Conservation (phyloP, 2,888 invertebrate genomes). For the Noctua janthina region DNA sequence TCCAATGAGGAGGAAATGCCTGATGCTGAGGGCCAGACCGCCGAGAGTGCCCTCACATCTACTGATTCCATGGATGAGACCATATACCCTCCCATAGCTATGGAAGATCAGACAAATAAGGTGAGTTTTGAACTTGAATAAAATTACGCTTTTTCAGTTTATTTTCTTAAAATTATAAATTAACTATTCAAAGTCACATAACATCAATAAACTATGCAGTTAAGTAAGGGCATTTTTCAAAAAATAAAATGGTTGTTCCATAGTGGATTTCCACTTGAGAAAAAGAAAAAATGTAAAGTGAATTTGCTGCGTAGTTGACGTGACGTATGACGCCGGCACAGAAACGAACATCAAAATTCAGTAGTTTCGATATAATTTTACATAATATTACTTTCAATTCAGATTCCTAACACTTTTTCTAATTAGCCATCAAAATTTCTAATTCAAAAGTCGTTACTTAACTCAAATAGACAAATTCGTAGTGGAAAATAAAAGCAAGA, state of each 20-base stretch:
- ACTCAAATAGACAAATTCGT: no score
- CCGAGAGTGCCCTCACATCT: conserved; percentile 75
- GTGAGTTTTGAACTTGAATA: conserved; percentile 68
- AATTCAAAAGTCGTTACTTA: no score
- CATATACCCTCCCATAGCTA: conserved; percentile 83
- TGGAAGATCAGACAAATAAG: conserved; percentile 86
- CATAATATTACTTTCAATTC: no score
- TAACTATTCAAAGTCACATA: conserved; percentile 6
- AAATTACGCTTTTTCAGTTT: not conserved
- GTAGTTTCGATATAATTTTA: no score
- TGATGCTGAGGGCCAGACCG: conserved; percentile 80
- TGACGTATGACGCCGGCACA: no score
- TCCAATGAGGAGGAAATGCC: conserved; percentile 80
- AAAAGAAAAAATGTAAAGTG: no score
- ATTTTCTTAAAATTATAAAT: not conserved
- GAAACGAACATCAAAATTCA: no score
- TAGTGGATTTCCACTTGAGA: no score
- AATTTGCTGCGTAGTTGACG: no score
- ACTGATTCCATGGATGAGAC: conserved; percentile 80
- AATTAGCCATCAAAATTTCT: no score
- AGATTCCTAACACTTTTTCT: no score
- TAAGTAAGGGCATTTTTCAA: not conserved
- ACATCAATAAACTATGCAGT: conserved; percentile 27
- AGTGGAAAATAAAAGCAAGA: no score
- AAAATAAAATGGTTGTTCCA: not conserved